Evolutionary conservation across 2,888 invertebrate species (phyloP).

Genomic region (Elgonia sp.): DNA sequence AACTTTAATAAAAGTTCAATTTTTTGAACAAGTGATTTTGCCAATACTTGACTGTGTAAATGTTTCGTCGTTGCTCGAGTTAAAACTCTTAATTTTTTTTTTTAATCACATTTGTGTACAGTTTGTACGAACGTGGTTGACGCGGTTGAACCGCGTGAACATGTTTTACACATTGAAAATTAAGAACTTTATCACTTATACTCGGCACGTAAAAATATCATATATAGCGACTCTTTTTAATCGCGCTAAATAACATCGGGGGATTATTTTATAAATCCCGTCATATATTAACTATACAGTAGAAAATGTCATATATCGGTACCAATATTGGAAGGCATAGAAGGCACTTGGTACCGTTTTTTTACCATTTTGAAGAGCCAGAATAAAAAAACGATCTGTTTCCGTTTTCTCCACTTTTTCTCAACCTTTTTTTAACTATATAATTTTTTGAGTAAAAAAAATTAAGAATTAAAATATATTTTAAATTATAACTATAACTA

Average conservation of each 20-base stretch:
- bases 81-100: slow-evolving; percentile 37
- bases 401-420: slow-evolving; percentile 47
- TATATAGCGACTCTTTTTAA: slow-evolving; percentile 53
- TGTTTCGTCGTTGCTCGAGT: slow-evolving; percentile 36
- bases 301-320: slow-evolving; percentile 80
- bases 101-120: slow-evolving; percentile 26
- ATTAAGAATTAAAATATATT: too few relatives aligned
- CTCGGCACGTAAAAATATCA: slow-evolving; percentile 69
- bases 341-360: slow-evolving; percentile 83
- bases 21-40: slow-evolving; percentile 13
- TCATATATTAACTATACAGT: slow-evolving; percentile 74
- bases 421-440: slow-evolving; percentile 34
- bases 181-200: slow-evolving; percentile 60
- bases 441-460: too few relatives aligned
- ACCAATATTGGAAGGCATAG: slow-evolving; percentile 83
- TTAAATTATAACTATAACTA: too few relatives aligned
- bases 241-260: slow-evolving; percentile 67
- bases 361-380: slow-evolving; percentile 76
- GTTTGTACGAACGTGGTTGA: slow-evolving; percentile 32
- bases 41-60: slow-evolving; percentile 50
- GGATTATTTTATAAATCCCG: slow-evolving; percentile 61
- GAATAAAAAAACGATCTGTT: slow-evolving; percentile 70
- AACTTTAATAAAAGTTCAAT: not conserved
- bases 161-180: slow-evolving; percentile 56
- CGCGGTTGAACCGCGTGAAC: slow-evolving; percentile 56